phyloP scores from a whole-genome alignment of 2,113 vertebrate genomes.

The Urocitellus parryii region DNA sequence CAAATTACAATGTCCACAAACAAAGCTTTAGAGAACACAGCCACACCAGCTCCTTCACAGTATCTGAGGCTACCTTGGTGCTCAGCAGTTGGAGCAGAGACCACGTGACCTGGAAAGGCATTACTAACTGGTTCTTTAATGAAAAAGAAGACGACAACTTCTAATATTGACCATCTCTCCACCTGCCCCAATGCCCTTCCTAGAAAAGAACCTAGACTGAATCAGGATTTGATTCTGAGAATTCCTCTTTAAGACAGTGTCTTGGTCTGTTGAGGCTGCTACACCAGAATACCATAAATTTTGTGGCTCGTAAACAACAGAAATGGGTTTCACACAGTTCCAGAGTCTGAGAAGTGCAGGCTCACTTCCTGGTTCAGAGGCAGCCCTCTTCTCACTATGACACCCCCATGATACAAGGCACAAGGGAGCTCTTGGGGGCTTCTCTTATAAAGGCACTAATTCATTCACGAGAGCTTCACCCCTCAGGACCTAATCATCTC shows the following conservation, averaged over 20 bases:
- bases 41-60: background rate
- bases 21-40: slow-evolving; percentile 59
- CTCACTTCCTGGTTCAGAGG: background rate
- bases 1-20: slow-evolving; percentile 43
- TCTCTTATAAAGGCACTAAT: background rate
- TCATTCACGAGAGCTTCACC: background rate
- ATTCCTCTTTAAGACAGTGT: background rate
- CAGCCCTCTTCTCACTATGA: background rate
- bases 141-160: background rate
- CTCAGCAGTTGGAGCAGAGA: background rate
- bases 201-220: background rate
- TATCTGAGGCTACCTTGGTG: background rate
- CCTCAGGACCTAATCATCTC: background rate
- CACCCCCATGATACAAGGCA: background rate
- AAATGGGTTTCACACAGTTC: background rate
- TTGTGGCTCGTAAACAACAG: background rate
- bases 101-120: background rate
- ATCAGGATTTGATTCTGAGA: background rate
- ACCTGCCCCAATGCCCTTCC: background rate
- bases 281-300: background rate
- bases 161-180: background rate
- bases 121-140: slow-evolving; percentile 25
- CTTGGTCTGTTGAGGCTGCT: background rate
- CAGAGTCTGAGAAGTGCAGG: too few relatives aligned
- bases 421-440: background rate